Evolutionary conservation across 2,888 invertebrate species (phyloP).

Genomic region (Cistogaster globosa): DNA sequence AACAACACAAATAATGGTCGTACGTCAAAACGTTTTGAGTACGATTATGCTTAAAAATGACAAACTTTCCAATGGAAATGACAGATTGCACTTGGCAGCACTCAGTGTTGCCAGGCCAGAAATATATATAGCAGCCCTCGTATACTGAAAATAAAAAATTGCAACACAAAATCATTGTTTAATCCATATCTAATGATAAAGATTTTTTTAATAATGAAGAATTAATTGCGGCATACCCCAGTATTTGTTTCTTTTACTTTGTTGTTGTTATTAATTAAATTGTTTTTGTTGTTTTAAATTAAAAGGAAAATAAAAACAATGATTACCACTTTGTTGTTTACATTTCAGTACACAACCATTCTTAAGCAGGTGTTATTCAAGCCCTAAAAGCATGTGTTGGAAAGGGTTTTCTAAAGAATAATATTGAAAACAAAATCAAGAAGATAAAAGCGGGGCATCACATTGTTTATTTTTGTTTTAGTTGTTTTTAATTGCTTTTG

Average conservation of each 20-base stretch:
- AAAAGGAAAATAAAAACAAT: constrained; percentile 35
- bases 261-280: constrained; percentile 26
- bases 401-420: constrained; percentile 4
- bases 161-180: neutral
- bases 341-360: constrained; percentile 39
- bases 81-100: no score
- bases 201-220: neutral
- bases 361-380: neutral
- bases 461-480: constrained; percentile 16
- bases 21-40: no score
- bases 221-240: neutral
- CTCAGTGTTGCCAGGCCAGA: no score
- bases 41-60: no score
- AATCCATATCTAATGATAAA: neutral
- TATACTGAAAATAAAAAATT: no score
- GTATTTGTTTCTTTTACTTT: neutral
- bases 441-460: neutral
- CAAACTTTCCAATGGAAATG: no score
- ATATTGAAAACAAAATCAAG: neutral
- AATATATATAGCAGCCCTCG: no score
- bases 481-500: neutral
- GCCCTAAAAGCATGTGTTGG: neutral
- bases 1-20: no score
- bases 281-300: constrained; percentile 25
- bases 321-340: constrained; percentile 40